Evolutionary conservation across 2,797 vertebrate genomes (phyloP), one percentile per base, ranked within the genome.

Genomic region (Crenuchus spilurus): DNA sequence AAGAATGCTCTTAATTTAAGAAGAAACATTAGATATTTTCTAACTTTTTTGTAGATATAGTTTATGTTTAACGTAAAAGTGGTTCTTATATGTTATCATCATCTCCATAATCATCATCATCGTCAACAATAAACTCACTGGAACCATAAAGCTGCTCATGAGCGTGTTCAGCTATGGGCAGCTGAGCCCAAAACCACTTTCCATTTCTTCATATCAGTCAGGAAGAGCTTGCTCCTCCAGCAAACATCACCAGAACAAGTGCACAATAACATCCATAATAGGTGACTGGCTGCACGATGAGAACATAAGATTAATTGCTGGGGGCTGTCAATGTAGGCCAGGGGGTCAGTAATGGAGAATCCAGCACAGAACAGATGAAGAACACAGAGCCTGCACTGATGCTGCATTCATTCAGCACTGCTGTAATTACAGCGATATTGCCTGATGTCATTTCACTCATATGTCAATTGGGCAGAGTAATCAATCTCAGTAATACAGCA

Each of bases 261-360:
- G 63, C 58, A 61, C 68, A 41, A 26, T 24, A 48, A 49, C 28
- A 55, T n/a, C 39, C 10, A 35, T 66, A 71, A 39, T 52, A 20
- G 54, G 48, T 51, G 48, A 77, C 33, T 41, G n/a, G 57, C n/a
- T 74, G 44, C 37, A 57, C 49, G 70, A 81, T 79, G 76, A 75
- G 64, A 62, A 46, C 28, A 35, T 30, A 44, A 65, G 70, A 84
- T 77, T 70, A 75, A 82, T 72, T 67, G 42, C 42, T 16, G 14
- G 9, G n/a, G 42, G 22, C 72, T 79, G 68, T 77, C 69, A 80
- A 33, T 41, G 58, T 28, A 61, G 55, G 61, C 61, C 76, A 75
- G 41, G 6, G 72, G 75, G 79, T 81, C 77, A 75, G 64, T 14
- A 48, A 22, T 41, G 61, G 63, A 64, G 75, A 30, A 69, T 44